phyloP scores from a whole-genome alignment of 1,140 invertebrate genomes.

The Pogonognathellus flavescens region DNA sequence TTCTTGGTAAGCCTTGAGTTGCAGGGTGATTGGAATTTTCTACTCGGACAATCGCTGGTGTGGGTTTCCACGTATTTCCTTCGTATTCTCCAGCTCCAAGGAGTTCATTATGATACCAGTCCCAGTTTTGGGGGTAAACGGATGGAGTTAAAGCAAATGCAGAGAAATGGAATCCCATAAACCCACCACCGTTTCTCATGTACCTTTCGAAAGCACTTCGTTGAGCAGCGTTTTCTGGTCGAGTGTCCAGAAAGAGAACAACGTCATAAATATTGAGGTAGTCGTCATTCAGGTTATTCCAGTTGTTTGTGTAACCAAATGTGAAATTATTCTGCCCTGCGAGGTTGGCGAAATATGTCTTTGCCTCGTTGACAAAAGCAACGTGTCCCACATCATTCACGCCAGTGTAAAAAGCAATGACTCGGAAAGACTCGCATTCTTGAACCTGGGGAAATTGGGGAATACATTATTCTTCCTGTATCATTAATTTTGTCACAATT shows the following conservation, averaged over 20 bases:
- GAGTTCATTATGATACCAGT: constrained; percentile 59
- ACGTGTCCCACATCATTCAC: constrained; percentile 48
- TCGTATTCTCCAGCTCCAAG: constrained; percentile 57
- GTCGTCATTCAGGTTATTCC: constrained; percentile 55
- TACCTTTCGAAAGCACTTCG: constrained; percentile 58
- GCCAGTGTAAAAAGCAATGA: constrained; percentile 53
- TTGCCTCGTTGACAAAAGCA: constrained; percentile 57
- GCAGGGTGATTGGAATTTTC: constrained; percentile 50
- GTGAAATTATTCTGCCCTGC: constrained; percentile 47
- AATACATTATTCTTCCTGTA: too few species aligned
- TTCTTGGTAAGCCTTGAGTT: constrained; percentile 45
- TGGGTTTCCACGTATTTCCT: constrained; percentile 62
- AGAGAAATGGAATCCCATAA: constrained; percentile 54
- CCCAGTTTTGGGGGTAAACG: constrained; percentile 57
- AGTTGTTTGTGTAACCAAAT: constrained; percentile 52
- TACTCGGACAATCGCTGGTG: constrained; percentile 35
- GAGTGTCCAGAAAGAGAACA: constrained; percentile 60
- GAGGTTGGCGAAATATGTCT: constrained; percentile 38
- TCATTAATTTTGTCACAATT: too few species aligned
- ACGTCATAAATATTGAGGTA: constrained; percentile 42
- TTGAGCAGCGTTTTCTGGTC: constrained; percentile 52
- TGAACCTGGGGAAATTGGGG: too few species aligned
- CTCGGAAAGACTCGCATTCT: background rate
- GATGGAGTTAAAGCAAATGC: constrained; percentile 44
- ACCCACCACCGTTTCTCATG: constrained; percentile 53